These are phyloP conservation scores for Elgaria multicarinata DNA, from an alignment of 2,113 vertebrate genomes.

Conservation along the genomic window DNA sequence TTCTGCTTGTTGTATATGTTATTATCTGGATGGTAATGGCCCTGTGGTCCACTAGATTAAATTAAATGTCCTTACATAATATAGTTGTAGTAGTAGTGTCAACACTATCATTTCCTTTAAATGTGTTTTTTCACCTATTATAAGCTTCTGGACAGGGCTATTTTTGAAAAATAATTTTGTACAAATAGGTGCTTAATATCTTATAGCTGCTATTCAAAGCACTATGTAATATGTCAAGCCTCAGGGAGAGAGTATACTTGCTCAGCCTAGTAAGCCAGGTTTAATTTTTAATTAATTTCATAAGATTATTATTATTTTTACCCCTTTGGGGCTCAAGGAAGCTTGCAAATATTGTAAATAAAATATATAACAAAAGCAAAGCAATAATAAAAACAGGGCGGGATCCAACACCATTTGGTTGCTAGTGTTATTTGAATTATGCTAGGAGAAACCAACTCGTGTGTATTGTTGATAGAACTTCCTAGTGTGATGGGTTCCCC, in stretches of 20 bases:
- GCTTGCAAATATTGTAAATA: not conserved
- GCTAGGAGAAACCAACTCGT: no score
- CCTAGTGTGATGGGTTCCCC: no score
- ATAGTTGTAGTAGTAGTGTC: not conserved
- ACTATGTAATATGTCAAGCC: not conserved
- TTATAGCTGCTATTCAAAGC: not conserved
- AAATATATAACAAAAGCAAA: not conserved
- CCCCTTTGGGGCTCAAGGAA: not conserved
- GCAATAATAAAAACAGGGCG: not conserved
- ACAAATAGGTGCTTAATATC: not conserved
- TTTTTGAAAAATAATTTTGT: not conserved
- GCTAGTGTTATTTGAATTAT: no score
- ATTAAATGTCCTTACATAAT: not conserved
- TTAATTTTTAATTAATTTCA: not conserved
- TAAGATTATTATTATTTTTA: not conserved
- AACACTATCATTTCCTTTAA: conserved; percentile 10
- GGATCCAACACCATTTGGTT: no score
- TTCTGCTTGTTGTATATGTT: not conserved
- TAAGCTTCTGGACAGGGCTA: not conserved
- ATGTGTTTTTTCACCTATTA: not conserved
- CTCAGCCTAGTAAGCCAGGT: not conserved
- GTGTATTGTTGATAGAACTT: no score
- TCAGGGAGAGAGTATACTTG: not conserved
- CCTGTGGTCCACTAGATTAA: conserved; percentile 4
- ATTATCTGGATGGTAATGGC: not conserved